A percentile compares a stretch with the other conserved stretches of the same genome.
These are phyloP conservation scores for Acleris holmiana DNA, from an alignment of 2,888 invertebrate genomes.

Conservation along the genomic window DNA sequence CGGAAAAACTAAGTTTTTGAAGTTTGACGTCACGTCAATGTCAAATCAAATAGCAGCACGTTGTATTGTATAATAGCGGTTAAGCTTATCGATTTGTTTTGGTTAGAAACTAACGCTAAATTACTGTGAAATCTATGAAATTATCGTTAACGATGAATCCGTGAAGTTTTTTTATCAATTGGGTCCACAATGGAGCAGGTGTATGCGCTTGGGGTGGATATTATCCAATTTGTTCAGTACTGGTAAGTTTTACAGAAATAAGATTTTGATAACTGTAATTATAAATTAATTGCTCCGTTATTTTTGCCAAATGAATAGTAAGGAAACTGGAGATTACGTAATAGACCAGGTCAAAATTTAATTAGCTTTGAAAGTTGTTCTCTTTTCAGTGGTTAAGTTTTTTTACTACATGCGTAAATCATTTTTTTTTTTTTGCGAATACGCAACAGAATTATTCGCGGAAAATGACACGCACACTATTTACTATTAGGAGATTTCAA, in stretches of 20 bases:
- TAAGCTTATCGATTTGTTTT: constrained; percentile 34
- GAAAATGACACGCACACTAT: too few relatives aligned
- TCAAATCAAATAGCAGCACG: constrained; percentile 1
- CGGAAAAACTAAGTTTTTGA: too few relatives aligned
- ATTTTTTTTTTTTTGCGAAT: too few relatives aligned
- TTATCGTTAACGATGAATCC: constrained; percentile 28
- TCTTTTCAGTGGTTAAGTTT: too few relatives aligned
- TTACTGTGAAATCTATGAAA: constrained; percentile 12
- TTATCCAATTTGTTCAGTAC: constrained; percentile 64
- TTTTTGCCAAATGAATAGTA: neutral
- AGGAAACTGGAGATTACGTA: neutral
- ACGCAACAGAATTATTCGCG: too few relatives aligned
- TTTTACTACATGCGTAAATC: neutral
- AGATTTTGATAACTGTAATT: constrained; percentile 24
- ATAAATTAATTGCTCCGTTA: neutral
- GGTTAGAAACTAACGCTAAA: constrained; percentile 25
- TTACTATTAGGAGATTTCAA: too few relatives aligned
- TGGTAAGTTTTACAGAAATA: constrained; percentile 52
- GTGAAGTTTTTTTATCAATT: constrained; percentile 3
- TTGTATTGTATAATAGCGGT: neutral
- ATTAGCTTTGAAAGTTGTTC: neutral
- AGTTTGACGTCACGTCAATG: neutral
- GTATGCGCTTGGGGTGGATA: constrained; percentile 65
- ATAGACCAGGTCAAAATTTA: neutral
- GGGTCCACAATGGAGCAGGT: constrained; percentile 62